Base-by-base conservation (phyloP, 2,888 invertebrate species). In the Taphrorychus bicolor region DNA sequence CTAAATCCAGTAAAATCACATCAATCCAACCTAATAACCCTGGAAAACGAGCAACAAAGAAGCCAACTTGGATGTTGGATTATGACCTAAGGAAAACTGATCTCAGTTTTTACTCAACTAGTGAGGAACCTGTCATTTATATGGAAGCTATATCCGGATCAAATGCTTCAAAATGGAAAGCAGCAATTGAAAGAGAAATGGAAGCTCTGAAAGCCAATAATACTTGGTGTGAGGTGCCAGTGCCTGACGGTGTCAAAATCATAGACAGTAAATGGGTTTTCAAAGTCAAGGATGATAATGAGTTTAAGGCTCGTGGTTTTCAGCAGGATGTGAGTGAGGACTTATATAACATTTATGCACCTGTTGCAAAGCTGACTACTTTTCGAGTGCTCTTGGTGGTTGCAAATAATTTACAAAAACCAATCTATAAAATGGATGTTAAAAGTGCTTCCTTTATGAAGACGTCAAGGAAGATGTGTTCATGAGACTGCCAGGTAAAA, bases 161-260 rank as follows among this genome's bases (percentile, higher is more conserved):
- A n/a, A 85, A 87, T 60, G 87, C 90, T 21, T 81, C 90, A 53
- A 89, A 86, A 41, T 89, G 86, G 79, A 84, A 90, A 71, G 89
- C 89, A 23, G 87, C 88, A 87, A 88, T 51, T 88, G 89, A 16
- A 88, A 87, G 19, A 84, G 84, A 66, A 76, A 77, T 48, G 69
- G n/a, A n/a, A 32, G 2, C 32, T 32, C 32, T 32, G 9, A 32
- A 32, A 32, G 32, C 1, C 9, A 32, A 3, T 32, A 32, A 32
- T 32, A 32, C 32, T 11, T 32, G 11, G 32, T 32, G 32, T 32
- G 32, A 32, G 24, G 32, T 32, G 3, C 3, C 32, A 32, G 7
- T 32, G 32, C 32, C 7, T 9, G 11, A 32, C 7, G 11, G 11
- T 32, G 32, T 11, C 32, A 32, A 32, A 9, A 32, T 11, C 7